Evolutionary conservation across 1,140 invertebrate genomes (phyloP).

Genomic region (Heterodera schachtii): DNA sequence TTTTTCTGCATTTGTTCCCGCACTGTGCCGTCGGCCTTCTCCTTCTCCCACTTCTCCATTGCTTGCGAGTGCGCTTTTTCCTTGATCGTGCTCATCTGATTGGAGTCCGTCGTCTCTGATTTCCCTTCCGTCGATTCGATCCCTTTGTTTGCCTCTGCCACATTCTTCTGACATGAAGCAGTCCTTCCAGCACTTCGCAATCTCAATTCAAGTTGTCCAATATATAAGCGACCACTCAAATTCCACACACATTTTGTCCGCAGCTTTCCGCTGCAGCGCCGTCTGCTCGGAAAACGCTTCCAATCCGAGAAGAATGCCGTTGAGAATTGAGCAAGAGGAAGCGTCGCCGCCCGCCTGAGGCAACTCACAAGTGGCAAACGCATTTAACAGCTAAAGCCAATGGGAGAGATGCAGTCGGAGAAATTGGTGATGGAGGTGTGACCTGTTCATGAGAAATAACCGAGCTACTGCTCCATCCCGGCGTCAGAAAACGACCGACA

Average conservation of each 20-base stretch:
- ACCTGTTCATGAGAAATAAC: slow-evolving; percentile 48
- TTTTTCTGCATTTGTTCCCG: slow-evolving; percentile 3
- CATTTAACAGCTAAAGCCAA: slow-evolving; percentile 31
- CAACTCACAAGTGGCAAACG: slow-evolving; percentile 33
- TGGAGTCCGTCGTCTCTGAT: no score
- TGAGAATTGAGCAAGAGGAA: slow-evolving; percentile 47
- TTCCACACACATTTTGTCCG: neutral
- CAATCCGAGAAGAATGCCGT: slow-evolving; percentile 46
- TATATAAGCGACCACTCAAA: neutral
- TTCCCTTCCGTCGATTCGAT: neutral
- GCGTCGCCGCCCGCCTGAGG: slow-evolving; percentile 38
- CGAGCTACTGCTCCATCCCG: slow-evolving; percentile 31
- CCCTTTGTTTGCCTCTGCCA: neutral
- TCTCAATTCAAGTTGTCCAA: neutral
- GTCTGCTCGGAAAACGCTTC: slow-evolving; percentile 39
- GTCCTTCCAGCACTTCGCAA: neutral
- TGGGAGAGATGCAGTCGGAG: neutral
- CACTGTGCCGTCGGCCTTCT: slow-evolving; percentile 13
- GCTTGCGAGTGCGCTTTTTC: neutral
- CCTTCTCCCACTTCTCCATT: no score
- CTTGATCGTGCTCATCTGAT: neutral
- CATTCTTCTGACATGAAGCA: neutral
- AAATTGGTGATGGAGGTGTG: slow-evolving; percentile 14
- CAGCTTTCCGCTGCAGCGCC: slow-evolving; percentile 25
- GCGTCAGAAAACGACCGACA: slow-evolving; percentile 44